Evolutionary conservation across 2,888 invertebrate species (phyloP).

Genomic region (Tethea ocularis): DNA sequence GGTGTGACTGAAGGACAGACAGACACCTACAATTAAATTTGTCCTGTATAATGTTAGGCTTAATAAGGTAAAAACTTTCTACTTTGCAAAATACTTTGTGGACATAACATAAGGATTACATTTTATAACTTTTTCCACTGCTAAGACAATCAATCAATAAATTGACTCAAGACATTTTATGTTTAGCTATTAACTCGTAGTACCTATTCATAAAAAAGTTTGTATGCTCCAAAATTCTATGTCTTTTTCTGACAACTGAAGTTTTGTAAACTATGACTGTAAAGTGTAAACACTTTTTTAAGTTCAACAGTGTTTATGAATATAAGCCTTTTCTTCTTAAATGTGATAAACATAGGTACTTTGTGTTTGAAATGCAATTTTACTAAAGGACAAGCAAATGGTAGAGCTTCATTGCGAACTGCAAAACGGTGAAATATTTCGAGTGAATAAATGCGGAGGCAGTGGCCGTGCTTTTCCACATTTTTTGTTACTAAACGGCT

Average conservation of each 20-base stretch:
- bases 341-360: background rate
- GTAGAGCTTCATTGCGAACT: slow-evolving; percentile 5
- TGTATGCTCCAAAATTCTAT: too few relatives aligned
- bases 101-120: too few relatives aligned
- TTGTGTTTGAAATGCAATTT: background rate
- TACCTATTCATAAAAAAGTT: background rate
- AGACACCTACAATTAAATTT: slow-evolving; percentile 34
- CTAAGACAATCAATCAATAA: too few relatives aligned
- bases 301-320: background rate
- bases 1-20: slow-evolving; percentile 10
- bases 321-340: background rate
- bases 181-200: background rate
- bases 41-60: slow-evolving; percentile 28
- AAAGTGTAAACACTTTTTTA: too few relatives aligned
- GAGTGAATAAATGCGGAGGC: slow-evolving; percentile 22
- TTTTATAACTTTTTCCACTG: too few relatives aligned
- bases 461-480: slow-evolving; percentile 17
- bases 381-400: background rate
- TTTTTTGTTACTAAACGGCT: slow-evolving; percentile 18
- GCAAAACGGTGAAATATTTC: slow-evolving; percentile 11
- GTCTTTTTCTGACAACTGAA: too few relatives aligned
- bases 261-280: too few relatives aligned
- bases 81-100: too few relatives aligned
- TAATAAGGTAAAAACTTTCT: background rate
- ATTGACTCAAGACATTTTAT: too few relatives aligned